Percentiles rank a stretch among this genome's conserved stretches.
These are phyloP conservation scores for Maniola jurtina DNA, from an alignment of 1,140 invertebrate species.

Conservation along the genomic window DNA sequence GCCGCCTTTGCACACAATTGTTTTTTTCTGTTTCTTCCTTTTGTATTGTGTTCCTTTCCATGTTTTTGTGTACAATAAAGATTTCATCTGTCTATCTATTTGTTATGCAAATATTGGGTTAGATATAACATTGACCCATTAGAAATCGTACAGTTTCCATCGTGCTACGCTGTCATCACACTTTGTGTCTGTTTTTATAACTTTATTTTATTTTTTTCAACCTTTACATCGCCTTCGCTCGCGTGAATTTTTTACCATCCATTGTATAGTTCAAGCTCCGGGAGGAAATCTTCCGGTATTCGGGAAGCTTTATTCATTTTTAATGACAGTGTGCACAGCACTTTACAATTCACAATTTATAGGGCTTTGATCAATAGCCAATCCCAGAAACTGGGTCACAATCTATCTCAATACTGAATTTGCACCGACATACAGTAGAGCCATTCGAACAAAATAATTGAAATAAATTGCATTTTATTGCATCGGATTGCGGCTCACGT, in stretches of 20 bases:
- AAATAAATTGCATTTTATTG: constrained; percentile 13
- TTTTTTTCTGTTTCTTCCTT: too few species aligned
- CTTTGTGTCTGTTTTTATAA: too few species aligned
- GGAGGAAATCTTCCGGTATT: background rate
- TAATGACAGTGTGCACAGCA: background rate
- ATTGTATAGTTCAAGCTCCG: background rate
- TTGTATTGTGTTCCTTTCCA: too few species aligned
- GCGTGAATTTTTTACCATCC: background rate
- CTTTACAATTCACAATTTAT: constrained; percentile 12
- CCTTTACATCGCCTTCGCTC: background rate
- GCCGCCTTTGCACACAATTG: too few species aligned
- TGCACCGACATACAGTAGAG: background rate
- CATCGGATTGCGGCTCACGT: too few species aligned
- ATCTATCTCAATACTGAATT: constrained; percentile 7
- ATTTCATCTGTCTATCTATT: too few species aligned
- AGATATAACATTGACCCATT: too few species aligned
- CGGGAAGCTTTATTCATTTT: constrained; percentile 4
- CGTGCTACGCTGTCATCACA: too few species aligned
- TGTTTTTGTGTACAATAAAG: too few species aligned
- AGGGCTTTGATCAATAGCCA: constrained; percentile 21
- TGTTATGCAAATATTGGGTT: too few species aligned
- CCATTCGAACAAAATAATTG: constrained; percentile 8
- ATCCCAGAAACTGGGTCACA: constrained; percentile 15
- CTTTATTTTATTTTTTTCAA: too few species aligned
- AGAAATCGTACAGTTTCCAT: too few species aligned